Base-by-base conservation (phyloP, 2,888 invertebrate species). In the Eupeodes latifasciatus region DNA sequence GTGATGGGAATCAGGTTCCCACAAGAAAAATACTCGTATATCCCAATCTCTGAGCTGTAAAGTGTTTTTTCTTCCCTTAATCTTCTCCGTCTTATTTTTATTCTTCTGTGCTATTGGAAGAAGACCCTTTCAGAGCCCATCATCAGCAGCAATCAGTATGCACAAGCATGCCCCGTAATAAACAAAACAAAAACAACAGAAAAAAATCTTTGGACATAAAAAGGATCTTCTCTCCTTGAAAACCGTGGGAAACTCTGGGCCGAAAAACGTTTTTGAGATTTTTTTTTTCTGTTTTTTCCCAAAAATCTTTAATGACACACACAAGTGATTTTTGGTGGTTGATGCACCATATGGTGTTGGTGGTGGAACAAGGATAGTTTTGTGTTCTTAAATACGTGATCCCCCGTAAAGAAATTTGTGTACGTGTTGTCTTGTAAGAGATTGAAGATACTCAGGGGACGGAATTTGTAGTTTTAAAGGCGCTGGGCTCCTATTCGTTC, bases 61-160 rank as follows among this genome's bases (percentile, higher is more conserved):
- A 86, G 79, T 88, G 83, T 83, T 82, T 86, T 69, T 74, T 51
- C 75, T 75, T 64, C 62, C 75, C 61, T 75, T 80, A 57, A 62
- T 59, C 49, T 59, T 59, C n/a, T 71, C 53, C 66, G 19, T 66
- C 40, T 59, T 62, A 53, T 19, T 66, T 40, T 59, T 62, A 44
- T 40, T 67, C 49, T 72, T 57, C n/a, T 51, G 44, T 74, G 64
- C 47, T 61, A 40, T 40, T 19, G 57, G 74, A 57, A 62, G 61
- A 81, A 75, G 74, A 75, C 81, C 78, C 78, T 81, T 81, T 78
- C 74, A 47, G 72, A 64, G 88, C 80, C 80, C 59, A 34, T 72
- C 72, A 72, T 72, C 72, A 88, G 84, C 80, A 64, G 80, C 71
- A 72, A 83, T 84, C 87, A 88, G 88, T 85, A 88, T 88, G 81